Base-by-base conservation (phyloP, 2,113 vertebrate species). In the Brachionichthys hirsutus region DNA sequence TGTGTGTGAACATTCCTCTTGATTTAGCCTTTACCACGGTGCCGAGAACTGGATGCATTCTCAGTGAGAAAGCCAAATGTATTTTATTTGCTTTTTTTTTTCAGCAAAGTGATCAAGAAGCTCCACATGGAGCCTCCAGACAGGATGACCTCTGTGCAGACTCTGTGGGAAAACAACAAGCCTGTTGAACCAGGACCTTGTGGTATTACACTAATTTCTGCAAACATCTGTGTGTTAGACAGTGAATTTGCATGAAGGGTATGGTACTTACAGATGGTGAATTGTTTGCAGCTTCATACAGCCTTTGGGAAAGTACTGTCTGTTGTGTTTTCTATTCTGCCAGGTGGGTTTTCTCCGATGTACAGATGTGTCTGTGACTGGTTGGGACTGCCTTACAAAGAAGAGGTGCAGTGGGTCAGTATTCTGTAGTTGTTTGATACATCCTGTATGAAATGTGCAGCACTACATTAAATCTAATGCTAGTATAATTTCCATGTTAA, bases 341-440 rank as follows among this genome's bases (percentile, higher is more conserved):
- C 68, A 99, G 97, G 97, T 80, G 97, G 97, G 38, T 98, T 99
- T 90, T 98, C 97, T 1, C 96, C 95, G 89, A 95, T 97, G 93
- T 99, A 99, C 70, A 93, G 93, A 20, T 98, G 94, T 80, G 94
- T 97, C 50, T 98, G 97, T 85, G 96, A 99, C 78, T 98, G 95
- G 95, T 91, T 98, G 67, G 95, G 95, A 2, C 91, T 95, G 77
- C 92, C 95, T 0, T 95, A 98, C 82, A 92, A 92, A 85, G 97
- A 98, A 68, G 97, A 99, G 83, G 97, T 98, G 19, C 96, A 99
- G 52, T 99, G 96, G 97, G 96, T 99, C 81, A 92, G 95, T 91
- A 67, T 45, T 16, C 11, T 41, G 61, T 35, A 13, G 6, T 22
- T 50, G 73, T 1, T 18, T 52, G 36, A 41, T 44, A 58, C 3